phyloP scores from a whole-genome alignment of 2,113 vertebrate genomes.

The Bubo bubo region DNA sequence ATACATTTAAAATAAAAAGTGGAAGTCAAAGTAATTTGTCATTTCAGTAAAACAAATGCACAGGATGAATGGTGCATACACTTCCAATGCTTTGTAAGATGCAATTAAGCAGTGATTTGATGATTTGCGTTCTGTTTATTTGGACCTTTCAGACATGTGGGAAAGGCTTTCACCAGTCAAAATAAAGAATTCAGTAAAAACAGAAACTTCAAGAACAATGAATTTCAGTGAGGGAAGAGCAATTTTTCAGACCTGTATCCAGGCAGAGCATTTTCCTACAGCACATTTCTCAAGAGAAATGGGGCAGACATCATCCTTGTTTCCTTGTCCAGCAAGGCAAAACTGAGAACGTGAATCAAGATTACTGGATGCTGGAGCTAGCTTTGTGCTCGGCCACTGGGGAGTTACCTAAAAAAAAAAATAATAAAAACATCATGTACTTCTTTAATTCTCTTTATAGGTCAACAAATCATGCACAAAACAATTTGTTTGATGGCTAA shows the following conservation, averaged over 20 bases:
- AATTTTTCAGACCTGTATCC: not conserved
- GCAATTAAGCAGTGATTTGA: constrained; percentile 32
- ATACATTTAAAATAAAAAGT: constrained; percentile 33
- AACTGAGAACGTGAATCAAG: not conserved
- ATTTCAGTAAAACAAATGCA: constrained; percentile 3
- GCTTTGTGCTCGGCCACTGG: not conserved
- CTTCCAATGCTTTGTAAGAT: not conserved
- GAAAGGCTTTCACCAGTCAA: not conserved
- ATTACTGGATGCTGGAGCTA: not conserved
- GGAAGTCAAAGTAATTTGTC: constrained; percentile 41
- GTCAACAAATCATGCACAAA: not conserved
- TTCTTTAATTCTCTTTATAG: not conserved
- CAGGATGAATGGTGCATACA: constrained; percentile 3
- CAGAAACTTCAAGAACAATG: not conserved
- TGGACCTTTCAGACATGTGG: not conserved
- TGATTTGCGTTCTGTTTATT: not conserved
- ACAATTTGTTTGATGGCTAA: not conserved
- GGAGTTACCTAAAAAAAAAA: not conserved
- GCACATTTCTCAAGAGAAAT: not conserved
- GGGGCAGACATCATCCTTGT: not conserved
- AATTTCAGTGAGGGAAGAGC: not conserved
- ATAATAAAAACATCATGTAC: not conserved
- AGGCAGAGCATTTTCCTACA: not conserved
- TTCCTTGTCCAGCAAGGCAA: not conserved
- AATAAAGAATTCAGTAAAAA: not conserved